Evolutionary conservation across 2,888 invertebrate genomes (phyloP).

Genomic region (Caenorhabditis virilis): DNA sequence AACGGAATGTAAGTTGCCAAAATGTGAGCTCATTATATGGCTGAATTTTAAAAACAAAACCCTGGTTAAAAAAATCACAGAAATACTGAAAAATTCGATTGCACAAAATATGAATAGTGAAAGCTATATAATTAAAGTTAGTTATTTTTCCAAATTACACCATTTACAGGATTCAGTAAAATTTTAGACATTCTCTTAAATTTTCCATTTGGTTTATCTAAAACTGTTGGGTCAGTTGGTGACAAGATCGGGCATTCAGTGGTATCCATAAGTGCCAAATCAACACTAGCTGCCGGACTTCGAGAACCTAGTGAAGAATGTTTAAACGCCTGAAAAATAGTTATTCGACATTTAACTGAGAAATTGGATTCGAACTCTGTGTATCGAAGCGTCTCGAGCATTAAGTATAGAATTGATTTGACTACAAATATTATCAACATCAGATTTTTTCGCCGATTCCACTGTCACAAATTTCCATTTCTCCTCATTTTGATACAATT

Average conservation of each 20-base stretch:
- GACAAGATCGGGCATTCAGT: constrained; percentile 16
- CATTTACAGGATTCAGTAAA: constrained; percentile 6
- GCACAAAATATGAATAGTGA: neutral
- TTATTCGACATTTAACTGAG: neutral
- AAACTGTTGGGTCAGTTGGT: neutral
- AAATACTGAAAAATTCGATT: too few species aligned
- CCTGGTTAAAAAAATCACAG: too few species aligned
- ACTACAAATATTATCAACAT: constrained; percentile 17
- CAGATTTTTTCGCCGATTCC: constrained; percentile 13
- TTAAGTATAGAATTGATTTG: constrained; percentile 30
- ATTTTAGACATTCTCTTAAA: constrained; percentile 29
- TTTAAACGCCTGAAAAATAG: constrained; percentile 13
- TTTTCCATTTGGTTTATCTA: constrained; percentile 1
- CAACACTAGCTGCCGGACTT: constrained; percentile 15
- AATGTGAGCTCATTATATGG: too few species aligned
- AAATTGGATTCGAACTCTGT: constrained; percentile 9
- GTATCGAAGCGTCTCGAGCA: constrained; percentile 26
- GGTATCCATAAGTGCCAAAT: constrained; percentile 33
- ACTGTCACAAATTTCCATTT: constrained; percentile 27
- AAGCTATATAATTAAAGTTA: neutral
- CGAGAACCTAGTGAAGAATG: constrained; percentile 25
- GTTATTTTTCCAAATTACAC: neutral
- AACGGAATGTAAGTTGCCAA: too few species aligned
- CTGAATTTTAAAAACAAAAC: too few species aligned
- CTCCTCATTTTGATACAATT: constrained; percentile 29